Evolutionary conservation across 2,888 invertebrate species (phyloP), one percentile per base, ranked within the genome.

Genomic region (Sepioteuthis lessoniana): DNA sequence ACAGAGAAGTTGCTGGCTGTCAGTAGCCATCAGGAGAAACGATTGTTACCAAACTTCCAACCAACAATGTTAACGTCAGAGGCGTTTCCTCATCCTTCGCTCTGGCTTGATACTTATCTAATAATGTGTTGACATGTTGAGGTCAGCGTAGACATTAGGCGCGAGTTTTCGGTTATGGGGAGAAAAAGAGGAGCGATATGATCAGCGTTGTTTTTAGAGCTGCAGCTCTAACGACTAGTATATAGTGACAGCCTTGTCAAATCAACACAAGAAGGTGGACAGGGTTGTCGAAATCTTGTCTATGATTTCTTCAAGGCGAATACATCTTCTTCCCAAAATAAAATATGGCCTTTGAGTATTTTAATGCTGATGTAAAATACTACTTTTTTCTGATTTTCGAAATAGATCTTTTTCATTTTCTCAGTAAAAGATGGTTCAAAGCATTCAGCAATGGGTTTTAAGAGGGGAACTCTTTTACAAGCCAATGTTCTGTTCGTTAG

Each of bases 71-170:
- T n/a, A 16, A 76, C 76, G 76, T 76, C 76, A 76, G 76, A 19
- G n/a, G 76, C 76, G 76, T 76, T 76, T 76, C n/a, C 76, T n/a
- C n/a, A 35, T 76, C 76, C 8, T 76, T 16, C n/a, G 13, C 13
- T 10, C 76, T 16, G 76, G 0, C 31, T 76, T 31, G 76, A n/a
- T 76, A 76, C 76, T 76, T 76, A 76, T 76, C 76, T 76, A 76
- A 76, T 76, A 76, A 76, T 76, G n/a, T 76, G 76, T n/a, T 76
- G 76, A 76, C 76, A n/a, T 76, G 76, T 76, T n/a, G 76, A 76
- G 76, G 16, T n/a, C n/a, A 76, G n/a, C 76, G 19, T n/a, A 35
- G 76, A 76, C 76, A 76, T 76, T 76, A 76, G 76, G n/a, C 76
- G n/a, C n/a, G n/a, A 76, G 76, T n/a, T 76, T n/a, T n/a, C 76